Conservation (phyloP, 2,888 invertebrate species). For the Patella pellucida region DNA sequence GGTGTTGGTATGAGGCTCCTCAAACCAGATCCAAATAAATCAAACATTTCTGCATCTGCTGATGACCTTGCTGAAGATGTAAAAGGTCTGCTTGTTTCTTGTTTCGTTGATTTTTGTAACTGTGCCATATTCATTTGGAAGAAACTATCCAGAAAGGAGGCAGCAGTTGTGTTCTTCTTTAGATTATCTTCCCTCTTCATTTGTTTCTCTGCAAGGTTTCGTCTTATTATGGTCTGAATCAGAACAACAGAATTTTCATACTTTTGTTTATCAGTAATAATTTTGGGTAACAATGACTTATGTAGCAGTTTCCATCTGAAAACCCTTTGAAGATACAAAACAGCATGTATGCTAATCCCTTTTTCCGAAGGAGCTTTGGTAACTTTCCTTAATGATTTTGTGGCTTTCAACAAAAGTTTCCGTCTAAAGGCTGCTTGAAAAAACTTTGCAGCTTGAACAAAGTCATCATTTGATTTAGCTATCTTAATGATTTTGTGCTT, state of each 20-base stretch:
- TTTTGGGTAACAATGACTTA: no score
- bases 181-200: background rate
- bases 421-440: background rate
- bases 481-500: background rate
- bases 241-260: background rate
- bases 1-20: background rate
- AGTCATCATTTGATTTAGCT: background rate
- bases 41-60: background rate
- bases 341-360: no score
- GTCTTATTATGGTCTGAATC: constrained; percentile 7
- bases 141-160: background rate
- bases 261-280: background rate
- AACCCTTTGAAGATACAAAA: background rate
- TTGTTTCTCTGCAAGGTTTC: background rate
- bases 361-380: no score
- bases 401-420: background rate
- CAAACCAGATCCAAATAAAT: background rate
- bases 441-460: background rate
- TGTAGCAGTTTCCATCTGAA: background rate
- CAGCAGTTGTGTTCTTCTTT: background rate
- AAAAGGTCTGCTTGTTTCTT: background rate
- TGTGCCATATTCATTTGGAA: background rate
- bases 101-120: background rate
- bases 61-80: background rate
- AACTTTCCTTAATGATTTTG: no score